These are phyloP conservation scores for Acestrorhynchus altus DNA, from an alignment of 2,797 vertebrate genomes.

Conservation along the genomic window DNA sequence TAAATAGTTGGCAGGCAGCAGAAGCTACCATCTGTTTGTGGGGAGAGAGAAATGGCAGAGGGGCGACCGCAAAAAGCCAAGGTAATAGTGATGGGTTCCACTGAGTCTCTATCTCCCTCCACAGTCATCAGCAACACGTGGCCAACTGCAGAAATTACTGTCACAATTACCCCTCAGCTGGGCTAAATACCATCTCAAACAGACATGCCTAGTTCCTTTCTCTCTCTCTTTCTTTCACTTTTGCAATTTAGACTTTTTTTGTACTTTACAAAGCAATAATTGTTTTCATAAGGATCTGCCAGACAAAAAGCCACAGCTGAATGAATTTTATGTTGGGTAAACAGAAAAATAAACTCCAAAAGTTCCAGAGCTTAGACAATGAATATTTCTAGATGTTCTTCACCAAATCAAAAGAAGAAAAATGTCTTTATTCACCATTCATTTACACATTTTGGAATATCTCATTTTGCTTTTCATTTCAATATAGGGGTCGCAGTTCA, in stretches of 20 bases:
- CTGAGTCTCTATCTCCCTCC: slow-evolving; percentile 71
- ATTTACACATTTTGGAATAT: background rate
- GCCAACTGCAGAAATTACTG: slow-evolving; percentile 52
- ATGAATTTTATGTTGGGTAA: slow-evolving; percentile 41
- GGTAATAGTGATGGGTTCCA: slow-evolving; percentile 78
- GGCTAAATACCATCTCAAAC: slow-evolving; percentile 41
- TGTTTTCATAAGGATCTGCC: slow-evolving; percentile 41
- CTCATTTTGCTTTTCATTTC: background rate
- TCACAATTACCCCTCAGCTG: slow-evolving; percentile 49
- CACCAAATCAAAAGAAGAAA: background rate
- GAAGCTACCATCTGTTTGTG: slow-evolving; percentile 75
- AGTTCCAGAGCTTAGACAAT: slow-evolving; percentile 32
- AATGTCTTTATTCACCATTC: background rate
- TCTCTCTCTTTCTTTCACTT: background rate
- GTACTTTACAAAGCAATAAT: slow-evolving; percentile 46
- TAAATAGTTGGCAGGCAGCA: slow-evolving; percentile 71
- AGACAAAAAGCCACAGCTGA: slow-evolving; percentile 41
- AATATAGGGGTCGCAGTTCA: background rate
- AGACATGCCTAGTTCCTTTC: slow-evolving; percentile 12
- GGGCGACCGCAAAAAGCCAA: slow-evolving; percentile 74
- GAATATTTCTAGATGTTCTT: slow-evolving; percentile 15
- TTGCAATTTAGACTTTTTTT: slow-evolving; percentile 44
- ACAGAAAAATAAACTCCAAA: slow-evolving; percentile 41
- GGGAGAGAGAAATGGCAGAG: slow-evolving; percentile 71
- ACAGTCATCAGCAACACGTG: slow-evolving; percentile 66